Evolutionary conservation across 2,888 invertebrate species (phyloP).

Genomic region (Brassicogethes aeneus): DNA sequence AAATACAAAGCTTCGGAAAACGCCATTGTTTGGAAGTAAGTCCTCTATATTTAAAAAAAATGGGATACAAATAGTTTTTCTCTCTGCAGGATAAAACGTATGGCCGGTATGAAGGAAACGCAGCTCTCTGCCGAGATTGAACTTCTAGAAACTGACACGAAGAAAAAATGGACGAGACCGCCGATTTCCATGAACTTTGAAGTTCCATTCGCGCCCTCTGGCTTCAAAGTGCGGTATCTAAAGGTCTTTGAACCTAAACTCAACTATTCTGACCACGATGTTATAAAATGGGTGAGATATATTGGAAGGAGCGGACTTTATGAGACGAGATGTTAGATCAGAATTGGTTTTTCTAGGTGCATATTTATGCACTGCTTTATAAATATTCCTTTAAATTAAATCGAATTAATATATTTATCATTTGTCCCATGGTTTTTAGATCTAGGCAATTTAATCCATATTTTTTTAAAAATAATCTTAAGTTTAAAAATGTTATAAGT

Average conservation of each 20-base stretch:
- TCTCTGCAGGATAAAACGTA: conserved; percentile 66
- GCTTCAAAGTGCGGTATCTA: conserved; percentile 97
- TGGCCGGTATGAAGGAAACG: conserved; percentile 99
- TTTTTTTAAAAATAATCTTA: not conserved
- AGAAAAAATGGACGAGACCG: conserved; percentile 99
- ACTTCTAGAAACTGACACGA: conserved; percentile 93
- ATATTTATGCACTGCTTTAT: too few relatives aligned
- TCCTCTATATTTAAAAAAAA: conserved; percentile 18
- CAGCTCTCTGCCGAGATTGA: conserved; percentile 99
- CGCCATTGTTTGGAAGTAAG: conserved; percentile 92
- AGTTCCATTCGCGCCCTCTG: conserved; percentile 99
- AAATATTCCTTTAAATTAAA: too few relatives aligned
- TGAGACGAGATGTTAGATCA: conserved; percentile 90
- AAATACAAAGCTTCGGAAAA: conserved; percentile 99
- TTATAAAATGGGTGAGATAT: conserved; percentile 99
- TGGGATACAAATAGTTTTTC: conserved; percentile 3
- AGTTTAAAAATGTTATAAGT: not conserved
- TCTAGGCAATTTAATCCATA: too few relatives aligned
- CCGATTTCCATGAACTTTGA: conserved; percentile 99
- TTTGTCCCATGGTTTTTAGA: too few relatives aligned
- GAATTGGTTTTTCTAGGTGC: conserved; percentile 1
- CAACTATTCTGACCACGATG: conserved; percentile 99
- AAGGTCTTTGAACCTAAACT: conserved; percentile 99
- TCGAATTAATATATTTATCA: too few relatives aligned
- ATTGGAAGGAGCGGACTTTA: conserved; percentile 98